Evolutionary conservation across 1,140 invertebrate species (phyloP), one percentile per base, ranked within the genome.

Genomic region (Drosophila setifemur): DNA sequence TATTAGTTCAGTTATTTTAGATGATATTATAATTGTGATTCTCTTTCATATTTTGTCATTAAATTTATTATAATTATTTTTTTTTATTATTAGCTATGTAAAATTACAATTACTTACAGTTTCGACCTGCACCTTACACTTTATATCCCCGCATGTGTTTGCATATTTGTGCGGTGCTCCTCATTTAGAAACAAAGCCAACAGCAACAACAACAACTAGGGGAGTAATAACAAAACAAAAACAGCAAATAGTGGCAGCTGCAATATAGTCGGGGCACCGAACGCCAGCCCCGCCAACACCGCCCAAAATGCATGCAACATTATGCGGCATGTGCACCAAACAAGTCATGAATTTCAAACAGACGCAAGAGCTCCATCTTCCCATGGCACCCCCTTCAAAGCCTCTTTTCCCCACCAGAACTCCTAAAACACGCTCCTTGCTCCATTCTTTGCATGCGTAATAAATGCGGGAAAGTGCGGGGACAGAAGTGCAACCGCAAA

Each of bases 281-380:
- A n/a, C n/a, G n/a, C n/a, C n/a, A n/a, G n/a, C 48, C 28, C 39
- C 39, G n/a, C 25, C 57, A 33, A 26, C n/a, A n/a, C 45, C 21
- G 28, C 42, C 45, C 64, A 45, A 81, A 85, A 73, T 86, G 76
- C 58, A 86, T 86, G 81, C 81, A 72, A 86, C 75, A 86, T 86
- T 86, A 86, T 86, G 82, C 81, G 72, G 82, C 81, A 86, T 86
- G 81, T 86, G 81, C 78, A 55, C 81, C 76, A 86, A 86, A 81
- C 81, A 86, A 73, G 81, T 86, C 81, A 86, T 86, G 81, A 86
- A 86, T 86, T 86, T 81, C 76, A 86, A 86, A 67, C 81, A 86
- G 81, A 67, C 64, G 53, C 53, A 37, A 11, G 57, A 31, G 37
- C 58, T 58, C 26, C 52, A 35, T 37, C 12, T 33, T 9, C 6